Conservation (phyloP, 1,140 invertebrate genomes). For the Sitobion miscanthi region DNA sequence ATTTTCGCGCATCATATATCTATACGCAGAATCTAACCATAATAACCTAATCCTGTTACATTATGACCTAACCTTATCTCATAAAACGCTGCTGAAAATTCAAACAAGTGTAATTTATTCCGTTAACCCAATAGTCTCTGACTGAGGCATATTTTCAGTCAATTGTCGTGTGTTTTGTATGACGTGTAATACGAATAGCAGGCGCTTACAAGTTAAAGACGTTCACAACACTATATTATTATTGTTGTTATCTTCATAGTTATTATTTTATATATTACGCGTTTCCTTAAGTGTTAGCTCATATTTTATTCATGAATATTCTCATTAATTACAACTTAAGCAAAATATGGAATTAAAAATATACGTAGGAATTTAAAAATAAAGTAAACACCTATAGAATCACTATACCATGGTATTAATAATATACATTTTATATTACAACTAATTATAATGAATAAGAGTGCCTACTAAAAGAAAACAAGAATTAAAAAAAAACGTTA, state of each 20-base stretch:
- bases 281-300: background rate
- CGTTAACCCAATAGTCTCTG: background rate
- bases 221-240: background rate
- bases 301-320: background rate
- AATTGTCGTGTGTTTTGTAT: background rate
- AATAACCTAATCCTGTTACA: no score
- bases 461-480: no score
- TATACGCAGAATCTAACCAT: background rate
- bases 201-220: background rate
- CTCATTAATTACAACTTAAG: no score
- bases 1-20: background rate
- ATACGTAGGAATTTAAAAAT: no score
- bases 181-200: background rate
- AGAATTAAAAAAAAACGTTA: no score
- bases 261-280: background rate
- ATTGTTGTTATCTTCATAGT: background rate
- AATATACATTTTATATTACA: no score
- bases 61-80: background rate
- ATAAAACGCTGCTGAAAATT: background rate
- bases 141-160: background rate
- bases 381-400: no score
- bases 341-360: no score
- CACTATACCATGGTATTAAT: no score
- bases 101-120: background rate
- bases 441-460: background rate